Evolutionary conservation across 1,140 invertebrate genomes (phyloP).

Genomic region (Drosophila jambulina): DNA sequence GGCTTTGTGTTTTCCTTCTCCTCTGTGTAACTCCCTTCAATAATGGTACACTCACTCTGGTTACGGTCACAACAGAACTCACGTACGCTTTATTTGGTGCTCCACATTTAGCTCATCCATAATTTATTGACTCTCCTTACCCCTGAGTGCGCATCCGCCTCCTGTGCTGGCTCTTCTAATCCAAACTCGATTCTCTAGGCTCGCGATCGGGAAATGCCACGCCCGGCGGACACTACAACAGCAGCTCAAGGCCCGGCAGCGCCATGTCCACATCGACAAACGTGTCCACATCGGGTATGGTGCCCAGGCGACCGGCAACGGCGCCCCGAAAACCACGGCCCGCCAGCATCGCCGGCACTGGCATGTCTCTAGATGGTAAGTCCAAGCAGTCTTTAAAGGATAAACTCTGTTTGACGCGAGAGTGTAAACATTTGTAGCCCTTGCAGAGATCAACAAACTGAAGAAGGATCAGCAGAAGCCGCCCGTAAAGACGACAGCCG

Average conservation of each 20-base stretch:
- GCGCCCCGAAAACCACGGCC: conserved; percentile 87
- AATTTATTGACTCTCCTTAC: conserved; percentile 21
- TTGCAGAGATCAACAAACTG: conserved; percentile 77
- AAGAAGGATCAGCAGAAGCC: conserved; percentile 79
- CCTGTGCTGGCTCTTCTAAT: conserved; percentile 20
- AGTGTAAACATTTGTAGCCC: neutral
- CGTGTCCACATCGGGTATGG: conserved; percentile 74
- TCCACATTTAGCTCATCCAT: conserved; percentile 49
- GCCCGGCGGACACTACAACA: conserved; percentile 87
- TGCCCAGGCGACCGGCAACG: conserved; percentile 67
- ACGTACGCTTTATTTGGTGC: conserved; percentile 65
- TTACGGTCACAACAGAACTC: conserved; percentile 65
- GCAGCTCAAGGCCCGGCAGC: conserved; percentile 92
- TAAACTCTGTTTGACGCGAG: neutral
- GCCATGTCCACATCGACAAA: conserved; percentile 88
- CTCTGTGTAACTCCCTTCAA: conserved; percentile 17
- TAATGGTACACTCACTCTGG: conserved; percentile 62
- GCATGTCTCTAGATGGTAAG: conserved; percentile 87
- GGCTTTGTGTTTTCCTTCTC: conserved; percentile 36
- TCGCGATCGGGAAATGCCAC: conserved; percentile 89
- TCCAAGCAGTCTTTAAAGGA: neutral
- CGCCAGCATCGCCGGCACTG: conserved; percentile 94
- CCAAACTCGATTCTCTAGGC: conserved; percentile 51
- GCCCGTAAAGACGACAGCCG: conserved; percentile 73
- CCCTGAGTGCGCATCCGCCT: neutral